Base-by-base conservation (phyloP, 2,797 vertebrate species). In the Acanthurus lineatus region DNA sequence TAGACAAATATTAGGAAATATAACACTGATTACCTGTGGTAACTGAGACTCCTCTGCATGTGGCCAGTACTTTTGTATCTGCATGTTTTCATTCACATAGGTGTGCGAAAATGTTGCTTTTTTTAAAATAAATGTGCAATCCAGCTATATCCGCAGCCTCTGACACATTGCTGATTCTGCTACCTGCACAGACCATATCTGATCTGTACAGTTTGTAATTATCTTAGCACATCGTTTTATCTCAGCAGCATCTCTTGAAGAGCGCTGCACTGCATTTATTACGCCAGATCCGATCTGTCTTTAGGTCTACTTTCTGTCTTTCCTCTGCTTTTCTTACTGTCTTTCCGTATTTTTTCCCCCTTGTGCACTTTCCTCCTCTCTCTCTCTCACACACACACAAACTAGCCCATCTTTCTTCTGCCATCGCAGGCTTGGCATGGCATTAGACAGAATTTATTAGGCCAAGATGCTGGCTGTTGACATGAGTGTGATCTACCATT, bases 391-490 rank as follows among this genome's bases (percentile, higher is more conserved):
- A 38, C 69, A 16, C 44, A 12, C 57, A 66, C 52, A 60, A 73
- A 69, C 20, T 67, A 67, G 62, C 67, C 64, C 62, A 83, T 86
- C 81, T 76, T 81, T 86, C 73, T 90, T 72, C 81, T 92, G 87
- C 85, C 86, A 88, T 86, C 71, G 76, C 76, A 69, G 80, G 76
- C 88, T 79, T 71, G 80, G 81, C 83, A 71, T 84, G 73, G 92
- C 83, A 92, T 93, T 94, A 92, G 86, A 85, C 69, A 84, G 87
- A 90, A 95, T 94, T 94, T 95, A 95, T 95, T 92, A 93, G 90
- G 87, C 89, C 87, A 82, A 90, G 91, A 93, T 92, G 89, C 87
- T 83, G 84, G 87, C 90, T 94, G 94, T 94, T 94, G 94, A 94
- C 94, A 90, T 82, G 89, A 90, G 87, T 89, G 90, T 91, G 94